These are phyloP conservation scores for Varroa destructor DNA, from an alignment of 1,140 invertebrate species.

Conservation along the genomic window DNA sequence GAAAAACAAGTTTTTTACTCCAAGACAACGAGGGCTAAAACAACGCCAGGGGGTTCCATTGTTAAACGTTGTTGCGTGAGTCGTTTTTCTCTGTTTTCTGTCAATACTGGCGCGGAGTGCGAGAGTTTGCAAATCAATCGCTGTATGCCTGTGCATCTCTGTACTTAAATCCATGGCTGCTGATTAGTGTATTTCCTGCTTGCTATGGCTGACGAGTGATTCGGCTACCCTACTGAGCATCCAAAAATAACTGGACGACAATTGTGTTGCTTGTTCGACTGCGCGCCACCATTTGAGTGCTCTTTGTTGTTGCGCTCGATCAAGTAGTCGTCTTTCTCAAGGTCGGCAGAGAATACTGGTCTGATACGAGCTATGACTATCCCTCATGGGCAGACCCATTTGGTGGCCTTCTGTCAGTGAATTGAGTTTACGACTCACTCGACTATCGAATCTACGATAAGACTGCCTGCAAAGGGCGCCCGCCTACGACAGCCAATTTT, in stretches of 20 bases:
- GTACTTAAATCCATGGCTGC: too few relatives aligned
- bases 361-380: slow-evolving; percentile 16
- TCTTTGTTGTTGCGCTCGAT: slow-evolving; percentile 11
- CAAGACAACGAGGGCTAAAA: too few relatives aligned
- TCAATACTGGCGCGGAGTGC: too few relatives aligned
- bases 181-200: too few relatives aligned
- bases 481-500: slow-evolving; percentile 38
- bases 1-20: too few relatives aligned
- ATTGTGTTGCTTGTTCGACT: background rate
- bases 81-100: too few relatives aligned
- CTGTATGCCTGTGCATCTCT: too few relatives aligned
- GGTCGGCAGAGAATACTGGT: background rate
- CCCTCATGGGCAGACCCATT: background rate
- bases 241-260: slow-evolving; percentile 6
- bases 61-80: too few relatives aligned
- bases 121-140: too few relatives aligned
- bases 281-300: background rate
- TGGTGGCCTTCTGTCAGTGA: slow-evolving; percentile 7
- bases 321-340: slow-evolving; percentile 7
- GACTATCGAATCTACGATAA: slow-evolving; percentile 24
- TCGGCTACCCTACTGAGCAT: background rate
- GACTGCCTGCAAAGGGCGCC: background rate
- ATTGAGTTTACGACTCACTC: slow-evolving; percentile 13
- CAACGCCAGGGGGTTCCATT: too few relatives aligned
- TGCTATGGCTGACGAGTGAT: background rate